Percentiles rank a stretch among this genome's conserved stretches.
Evolutionary conservation across 2,797 vertebrate species (phyloP).

Genomic region (Sorex maritimensis): DNA sequence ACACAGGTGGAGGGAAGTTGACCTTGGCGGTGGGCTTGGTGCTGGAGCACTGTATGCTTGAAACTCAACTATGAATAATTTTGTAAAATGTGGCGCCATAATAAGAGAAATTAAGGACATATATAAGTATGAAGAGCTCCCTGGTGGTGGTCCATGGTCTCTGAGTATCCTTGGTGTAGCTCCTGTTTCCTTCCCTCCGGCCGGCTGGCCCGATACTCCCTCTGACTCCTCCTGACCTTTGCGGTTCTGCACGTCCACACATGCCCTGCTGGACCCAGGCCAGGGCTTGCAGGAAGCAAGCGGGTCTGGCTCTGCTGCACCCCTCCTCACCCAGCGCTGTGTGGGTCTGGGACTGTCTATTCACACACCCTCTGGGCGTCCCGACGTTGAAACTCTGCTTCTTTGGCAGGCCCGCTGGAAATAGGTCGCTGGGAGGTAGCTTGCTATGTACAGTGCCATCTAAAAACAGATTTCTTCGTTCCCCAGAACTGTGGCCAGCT

Average conservation of each 20-base stretch:
- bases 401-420: slow-evolving; percentile 12
- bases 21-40: too few species aligned
- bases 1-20: too few species aligned
- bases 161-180: too few species aligned
- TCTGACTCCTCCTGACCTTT: not conserved
- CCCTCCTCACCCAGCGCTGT: too few species aligned
- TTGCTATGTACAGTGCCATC: slow-evolving; percentile 50
- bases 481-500: not conserved
- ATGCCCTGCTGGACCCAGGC: too few species aligned
- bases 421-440: not conserved
- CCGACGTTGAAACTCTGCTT: slow-evolving; percentile 35
- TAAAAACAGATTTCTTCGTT: slow-evolving; percentile 53
- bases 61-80: too few species aligned
- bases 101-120: too few species aligned
- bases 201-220: not conserved
- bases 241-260: too few species aligned
- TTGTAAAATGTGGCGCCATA: too few species aligned
- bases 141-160: too few species aligned
- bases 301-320: not conserved
- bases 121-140: too few species aligned
- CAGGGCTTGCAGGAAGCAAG: not conserved
- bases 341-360: not conserved
- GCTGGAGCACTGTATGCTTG: too few species aligned
- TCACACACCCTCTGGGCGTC: not conserved
- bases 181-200: not conserved